Conservation (phyloP, 2,113 vertebrate genomes). For the Centropristis striata region DNA sequence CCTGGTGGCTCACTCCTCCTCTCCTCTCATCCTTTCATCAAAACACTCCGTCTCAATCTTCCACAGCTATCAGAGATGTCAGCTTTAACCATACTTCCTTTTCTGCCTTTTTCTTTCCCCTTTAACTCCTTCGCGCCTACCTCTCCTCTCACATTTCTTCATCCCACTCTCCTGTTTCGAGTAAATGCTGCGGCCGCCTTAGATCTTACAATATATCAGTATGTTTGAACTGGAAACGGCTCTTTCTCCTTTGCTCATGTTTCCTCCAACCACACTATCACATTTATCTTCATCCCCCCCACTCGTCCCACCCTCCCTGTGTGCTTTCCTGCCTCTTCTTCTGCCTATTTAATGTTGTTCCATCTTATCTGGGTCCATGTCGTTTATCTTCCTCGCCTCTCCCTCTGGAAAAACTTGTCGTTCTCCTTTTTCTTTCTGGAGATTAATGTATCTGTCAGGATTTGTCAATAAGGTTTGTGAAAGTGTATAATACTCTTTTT, state of each 20-base stretch:
- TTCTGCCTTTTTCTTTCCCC: conserved; percentile 7
- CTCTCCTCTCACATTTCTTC: conserved; percentile 19
- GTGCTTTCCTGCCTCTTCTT: conserved; percentile 43
- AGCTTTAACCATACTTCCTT: conserved; percentile 28
- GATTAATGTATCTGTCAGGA: conserved; percentile 45
- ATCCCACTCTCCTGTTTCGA: conserved; percentile 37
- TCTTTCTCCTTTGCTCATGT: conserved; percentile 37
- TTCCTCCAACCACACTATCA: conserved; percentile 40
- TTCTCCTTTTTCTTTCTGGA: conserved; percentile 34
- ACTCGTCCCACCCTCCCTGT: conserved; percentile 45
- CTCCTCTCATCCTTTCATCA: conserved; percentile 39
- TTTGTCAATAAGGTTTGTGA: conserved; percentile 22
- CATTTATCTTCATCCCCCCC: conserved; percentile 70
- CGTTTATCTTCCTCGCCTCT: conserved; percentile 45
- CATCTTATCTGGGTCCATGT: conserved; percentile 26
- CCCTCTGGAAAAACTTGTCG: conserved; percentile 15
- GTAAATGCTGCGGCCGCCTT: conserved; percentile 41
- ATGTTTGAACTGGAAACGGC: conserved; percentile 65
- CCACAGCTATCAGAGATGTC: conserved; percentile 38
- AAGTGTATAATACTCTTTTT: background rate
- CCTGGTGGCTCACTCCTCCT: conserved; percentile 18
- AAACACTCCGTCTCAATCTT: conserved; percentile 42
- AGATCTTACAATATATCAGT: conserved; percentile 53
- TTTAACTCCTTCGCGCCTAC: conserved; percentile 7
- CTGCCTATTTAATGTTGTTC: conserved; percentile 60